These are phyloP conservation scores for Ommatoiulus sabulosus DNA, from an alignment of 2,888 invertebrate genomes.

Conservation along the genomic window DNA sequence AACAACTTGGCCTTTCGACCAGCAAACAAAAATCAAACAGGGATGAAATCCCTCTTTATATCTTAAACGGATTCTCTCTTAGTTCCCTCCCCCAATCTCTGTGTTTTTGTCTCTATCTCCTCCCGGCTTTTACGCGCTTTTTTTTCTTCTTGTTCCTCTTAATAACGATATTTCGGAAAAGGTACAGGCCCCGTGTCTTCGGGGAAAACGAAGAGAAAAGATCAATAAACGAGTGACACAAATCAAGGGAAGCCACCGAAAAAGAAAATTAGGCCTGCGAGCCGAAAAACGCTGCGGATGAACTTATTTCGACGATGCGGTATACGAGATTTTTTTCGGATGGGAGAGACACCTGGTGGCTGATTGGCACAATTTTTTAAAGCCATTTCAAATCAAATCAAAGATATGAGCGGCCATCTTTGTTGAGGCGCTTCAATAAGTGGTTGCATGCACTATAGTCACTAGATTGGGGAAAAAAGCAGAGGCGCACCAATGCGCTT, in stretches of 20 bases:
- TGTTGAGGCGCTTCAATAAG: too few relatives aligned
- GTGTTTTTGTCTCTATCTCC: neutral
- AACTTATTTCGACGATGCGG: neutral
- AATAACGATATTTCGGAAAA: neutral
- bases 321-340: too few relatives aligned
- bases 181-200: neutral
- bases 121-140: neutral
- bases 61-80: too few relatives aligned
- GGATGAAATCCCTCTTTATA: neutral
- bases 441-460: too few relatives aligned
- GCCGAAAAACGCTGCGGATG: conserved; percentile 7
- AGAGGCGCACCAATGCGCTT: too few relatives aligned
- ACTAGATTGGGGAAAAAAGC: too few relatives aligned
- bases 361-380: too few relatives aligned
- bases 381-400: too few relatives aligned
- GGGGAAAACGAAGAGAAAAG: neutral
- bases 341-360: too few relatives aligned
- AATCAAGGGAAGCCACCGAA: neutral
- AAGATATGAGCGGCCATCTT: too few relatives aligned
- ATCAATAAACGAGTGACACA: conserved; percentile 28
- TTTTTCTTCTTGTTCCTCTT: neutral
- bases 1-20: neutral
- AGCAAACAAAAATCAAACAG: neutral
- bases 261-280: conserved; percentile 20
- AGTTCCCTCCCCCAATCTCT: too few relatives aligned